Evolutionary conservation across 2,113 vertebrate genomes (phyloP).

Genomic region (Apodemus speciosus): DNA sequence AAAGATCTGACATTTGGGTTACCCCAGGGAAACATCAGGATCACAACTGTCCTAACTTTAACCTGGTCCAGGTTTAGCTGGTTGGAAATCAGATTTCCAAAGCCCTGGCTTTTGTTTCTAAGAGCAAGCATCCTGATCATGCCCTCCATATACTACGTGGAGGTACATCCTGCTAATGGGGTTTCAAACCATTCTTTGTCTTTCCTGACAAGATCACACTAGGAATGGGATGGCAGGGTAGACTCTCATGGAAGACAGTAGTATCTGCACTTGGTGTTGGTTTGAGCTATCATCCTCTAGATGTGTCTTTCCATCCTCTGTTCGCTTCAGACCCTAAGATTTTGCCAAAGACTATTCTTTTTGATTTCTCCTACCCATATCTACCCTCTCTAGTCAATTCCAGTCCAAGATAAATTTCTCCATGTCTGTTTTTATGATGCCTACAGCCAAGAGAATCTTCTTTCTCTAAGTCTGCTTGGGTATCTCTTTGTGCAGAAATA

Average conservation of each 20-base stretch:
- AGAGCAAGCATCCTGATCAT: background rate
- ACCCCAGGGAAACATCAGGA: too few relatives aligned
- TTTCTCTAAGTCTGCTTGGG: conserved; percentile 53
- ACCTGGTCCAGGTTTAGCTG: background rate
- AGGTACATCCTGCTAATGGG: background rate
- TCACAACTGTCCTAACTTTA: too few relatives aligned
- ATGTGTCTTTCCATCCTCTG: conserved; percentile 9
- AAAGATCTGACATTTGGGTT: too few relatives aligned
- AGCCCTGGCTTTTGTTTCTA: background rate
- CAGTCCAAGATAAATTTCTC: conserved; percentile 40
- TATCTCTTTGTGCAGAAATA: conserved; percentile 70
- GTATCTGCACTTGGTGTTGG: conserved; percentile 41
- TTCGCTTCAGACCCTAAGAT: conserved; percentile 31
- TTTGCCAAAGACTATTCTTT: background rate
- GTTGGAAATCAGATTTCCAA: conserved; percentile 1
- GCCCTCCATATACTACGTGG: accelerated
- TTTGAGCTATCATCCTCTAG: background rate
- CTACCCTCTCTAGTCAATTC: background rate
- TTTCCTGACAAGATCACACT: conserved; percentile 40
- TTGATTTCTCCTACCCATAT: background rate
- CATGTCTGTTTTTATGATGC: conserved; percentile 21
- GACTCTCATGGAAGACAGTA: conserved; percentile 1
- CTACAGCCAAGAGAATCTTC: conserved; percentile 40
- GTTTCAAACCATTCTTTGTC: background rate
- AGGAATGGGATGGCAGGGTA: background rate